Conservation (phyloP, 2,113 vertebrate species). For the Tragelaphus imberbis region DNA sequence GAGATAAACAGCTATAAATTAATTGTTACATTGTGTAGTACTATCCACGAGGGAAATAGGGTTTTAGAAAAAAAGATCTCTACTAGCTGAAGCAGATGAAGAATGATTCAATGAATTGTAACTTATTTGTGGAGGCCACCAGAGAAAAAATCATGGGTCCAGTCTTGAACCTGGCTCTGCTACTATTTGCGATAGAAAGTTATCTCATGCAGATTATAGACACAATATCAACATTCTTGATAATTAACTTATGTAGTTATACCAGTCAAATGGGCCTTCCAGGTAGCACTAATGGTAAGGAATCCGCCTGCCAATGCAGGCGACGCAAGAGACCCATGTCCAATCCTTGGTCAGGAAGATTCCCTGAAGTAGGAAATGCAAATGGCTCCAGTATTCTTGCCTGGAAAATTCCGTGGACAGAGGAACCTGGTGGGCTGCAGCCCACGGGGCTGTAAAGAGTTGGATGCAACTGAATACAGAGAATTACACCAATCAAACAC, state of each 20-base stretch:
- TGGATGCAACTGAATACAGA: not conserved
- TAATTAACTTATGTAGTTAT: not conserved
- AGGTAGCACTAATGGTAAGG: not conserved
- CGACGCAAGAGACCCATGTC: not conserved
- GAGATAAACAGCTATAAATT: not conserved
- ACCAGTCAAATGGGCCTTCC: not conserved
- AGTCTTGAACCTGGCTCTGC: not conserved
- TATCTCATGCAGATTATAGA: not conserved
- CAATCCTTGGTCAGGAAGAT: not conserved
- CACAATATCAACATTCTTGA: not conserved
- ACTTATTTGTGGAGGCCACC: not conserved
- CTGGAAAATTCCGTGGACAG: not conserved
- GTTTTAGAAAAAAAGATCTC: not conserved
- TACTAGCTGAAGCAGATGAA: not conserved
- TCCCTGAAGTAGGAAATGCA: not conserved
- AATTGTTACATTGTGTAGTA: not conserved
- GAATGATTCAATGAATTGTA: not conserved
- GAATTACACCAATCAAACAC: not conserved
- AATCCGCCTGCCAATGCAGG: not conserved
- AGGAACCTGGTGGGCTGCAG: not conserved
- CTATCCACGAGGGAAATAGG: not conserved
- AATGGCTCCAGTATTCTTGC: not conserved
- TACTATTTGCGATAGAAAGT: not conserved
- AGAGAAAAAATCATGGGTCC: not conserved
- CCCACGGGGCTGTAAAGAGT: not conserved